Conservation (phyloP, 2,888 invertebrate genomes). For the Cephus pulcher region DNA sequence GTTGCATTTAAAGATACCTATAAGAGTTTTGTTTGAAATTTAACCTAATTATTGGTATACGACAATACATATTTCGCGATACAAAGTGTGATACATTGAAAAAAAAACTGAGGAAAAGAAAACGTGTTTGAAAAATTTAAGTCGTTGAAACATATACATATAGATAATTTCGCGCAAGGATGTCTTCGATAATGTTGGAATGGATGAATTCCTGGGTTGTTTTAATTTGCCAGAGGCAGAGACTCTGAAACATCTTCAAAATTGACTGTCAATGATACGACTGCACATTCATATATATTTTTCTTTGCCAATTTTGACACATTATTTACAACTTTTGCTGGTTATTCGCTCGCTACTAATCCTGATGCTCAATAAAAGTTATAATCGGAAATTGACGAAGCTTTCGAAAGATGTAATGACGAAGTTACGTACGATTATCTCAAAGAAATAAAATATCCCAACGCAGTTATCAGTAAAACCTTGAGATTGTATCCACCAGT, state of each 20-base stretch:
- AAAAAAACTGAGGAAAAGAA: no score
- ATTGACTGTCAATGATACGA: constrained; percentile 44
- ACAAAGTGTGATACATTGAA: no score
- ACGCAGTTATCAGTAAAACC: constrained; percentile 67
- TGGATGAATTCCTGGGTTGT: no score
- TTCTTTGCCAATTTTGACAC: constrained; percentile 58
- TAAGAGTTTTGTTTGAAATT: no score
- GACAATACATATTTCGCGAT: no score
- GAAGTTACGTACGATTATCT: constrained; percentile 65
- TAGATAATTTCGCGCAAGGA: no score
- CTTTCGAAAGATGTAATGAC: constrained; percentile 41
- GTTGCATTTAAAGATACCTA: no score
- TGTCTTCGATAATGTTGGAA: no score
- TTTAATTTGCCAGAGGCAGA: constrained; percentile 44
- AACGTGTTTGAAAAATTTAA: no score
- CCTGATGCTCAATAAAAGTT: constrained; percentile 45
- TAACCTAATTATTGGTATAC: no score
- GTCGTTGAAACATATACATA: no score
- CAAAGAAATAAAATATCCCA: constrained; percentile 69
- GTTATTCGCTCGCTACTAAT: constrained; percentile 46
- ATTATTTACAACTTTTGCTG: constrained; percentile 38
- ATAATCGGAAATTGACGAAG: constrained; percentile 53
- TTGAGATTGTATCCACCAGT: constrained; percentile 48
- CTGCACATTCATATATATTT: constrained; percentile 31
- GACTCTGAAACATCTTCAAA: constrained; percentile 27